Conservation (phyloP, 2,113 vertebrate species). For the Nansenia antarctica region DNA sequence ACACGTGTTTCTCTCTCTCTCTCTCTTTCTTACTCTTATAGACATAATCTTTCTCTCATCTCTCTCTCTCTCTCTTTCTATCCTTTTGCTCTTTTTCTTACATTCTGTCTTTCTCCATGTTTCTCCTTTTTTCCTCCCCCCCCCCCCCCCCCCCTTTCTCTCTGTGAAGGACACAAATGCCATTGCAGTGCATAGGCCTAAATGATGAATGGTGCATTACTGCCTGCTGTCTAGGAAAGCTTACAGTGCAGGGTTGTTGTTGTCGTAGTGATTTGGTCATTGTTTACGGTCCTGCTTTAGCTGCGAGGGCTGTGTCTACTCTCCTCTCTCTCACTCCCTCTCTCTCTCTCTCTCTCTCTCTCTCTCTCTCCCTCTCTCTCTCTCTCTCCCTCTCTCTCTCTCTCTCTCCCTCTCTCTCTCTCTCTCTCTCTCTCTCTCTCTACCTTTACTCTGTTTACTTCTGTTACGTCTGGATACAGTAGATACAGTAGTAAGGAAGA, state of each 20-base stretch:
- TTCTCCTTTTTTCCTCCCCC: not conserved
- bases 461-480: slow-evolving; percentile 49
- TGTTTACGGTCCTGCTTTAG: not conserved
- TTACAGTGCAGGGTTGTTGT: not conserved
- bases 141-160: not conserved
- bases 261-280: not conserved
- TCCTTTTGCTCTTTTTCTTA: not conserved
- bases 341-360: no score
- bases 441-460: slow-evolving; percentile 17
- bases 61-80: not conserved
- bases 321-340: no score
- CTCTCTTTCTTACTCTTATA: no score
- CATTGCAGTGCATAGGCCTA: slow-evolving; percentile 4
- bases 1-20: not conserved
- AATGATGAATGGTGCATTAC: slow-evolving; percentile 11
- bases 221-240: slow-evolving; percentile 7
- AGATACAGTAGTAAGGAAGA: slow-evolving; percentile 59
- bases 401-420: not conserved
- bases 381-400: not conserved
- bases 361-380: no score
- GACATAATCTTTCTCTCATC: not conserved
- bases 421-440: not conserved
- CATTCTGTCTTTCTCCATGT: not conserved
- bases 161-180: not conserved
- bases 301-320: not conserved